Percentiles rank a stretch among this genome's conserved stretches.
phyloP scores from a whole-genome alignment of 2,797 vertebrate genomes.

The Malacoctenus gilli region DNA sequence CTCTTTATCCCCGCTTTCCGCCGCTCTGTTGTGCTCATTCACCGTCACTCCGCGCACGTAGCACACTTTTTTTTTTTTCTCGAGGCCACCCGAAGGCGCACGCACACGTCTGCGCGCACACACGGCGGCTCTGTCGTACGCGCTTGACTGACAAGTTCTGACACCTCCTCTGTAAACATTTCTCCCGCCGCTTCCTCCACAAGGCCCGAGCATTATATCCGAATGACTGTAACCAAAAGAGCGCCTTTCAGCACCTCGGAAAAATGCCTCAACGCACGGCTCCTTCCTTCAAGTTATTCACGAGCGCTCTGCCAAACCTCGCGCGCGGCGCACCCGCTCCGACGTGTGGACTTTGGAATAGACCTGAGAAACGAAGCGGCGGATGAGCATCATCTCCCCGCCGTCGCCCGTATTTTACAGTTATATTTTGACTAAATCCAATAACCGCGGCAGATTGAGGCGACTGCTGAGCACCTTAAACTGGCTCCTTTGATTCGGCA shows the following conservation, averaged over 20 bases:
- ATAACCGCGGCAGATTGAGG: conserved; percentile 30
- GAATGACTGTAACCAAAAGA: conserved; percentile 41
- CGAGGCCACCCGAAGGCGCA: conserved; percentile 42
- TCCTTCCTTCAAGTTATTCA: conserved; percentile 32
- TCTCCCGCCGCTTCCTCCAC: conserved; percentile 51
- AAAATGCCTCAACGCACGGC: conserved; percentile 24
- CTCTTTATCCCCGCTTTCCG: conserved; percentile 41
- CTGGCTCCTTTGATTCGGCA: conserved; percentile 32
- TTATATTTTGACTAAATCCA: conserved; percentile 41
- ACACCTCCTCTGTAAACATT: conserved; percentile 73
- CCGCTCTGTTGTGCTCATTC: conserved; percentile 31
- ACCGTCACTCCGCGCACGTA: conserved; percentile 25
- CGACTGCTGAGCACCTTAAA: conserved; percentile 34
- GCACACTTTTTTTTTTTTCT: conserved; percentile 4
- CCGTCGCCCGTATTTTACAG: conserved; percentile 11
- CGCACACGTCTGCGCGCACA: conserved; percentile 22
- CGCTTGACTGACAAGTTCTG: conserved; percentile 66
- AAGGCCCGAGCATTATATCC: conserved; percentile 43
- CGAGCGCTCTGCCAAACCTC: conserved; percentile 21
- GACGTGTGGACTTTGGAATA: conserved; percentile 13
- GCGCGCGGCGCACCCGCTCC: conserved; percentile 6
- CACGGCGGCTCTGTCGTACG: conserved; percentile 23
- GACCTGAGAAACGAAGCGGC: conserved; percentile 17
- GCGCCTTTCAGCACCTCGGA: conserved; percentile 26
- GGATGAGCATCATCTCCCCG: conserved; percentile 27